Conservation (phyloP, 1,140 invertebrate species). For the Cepaea nemoralis region DNA sequence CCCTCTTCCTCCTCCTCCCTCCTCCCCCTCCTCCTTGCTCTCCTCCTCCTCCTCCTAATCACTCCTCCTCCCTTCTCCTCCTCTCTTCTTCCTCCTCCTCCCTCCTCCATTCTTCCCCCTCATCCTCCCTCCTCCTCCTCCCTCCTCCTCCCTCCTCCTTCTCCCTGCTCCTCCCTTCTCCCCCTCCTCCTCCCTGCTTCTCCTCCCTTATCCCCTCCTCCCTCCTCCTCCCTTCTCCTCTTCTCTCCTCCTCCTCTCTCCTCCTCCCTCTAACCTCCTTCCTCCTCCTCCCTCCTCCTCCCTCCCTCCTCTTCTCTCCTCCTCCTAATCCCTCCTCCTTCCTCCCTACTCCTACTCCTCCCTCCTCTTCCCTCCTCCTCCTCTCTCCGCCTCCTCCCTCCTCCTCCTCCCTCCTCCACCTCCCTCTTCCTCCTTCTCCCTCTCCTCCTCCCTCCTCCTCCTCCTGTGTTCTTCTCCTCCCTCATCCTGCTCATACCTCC, state of each 20-base stretch:
- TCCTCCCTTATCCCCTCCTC: background rate
- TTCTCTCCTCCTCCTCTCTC: background rate
- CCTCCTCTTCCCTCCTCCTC: constrained; percentile 24
- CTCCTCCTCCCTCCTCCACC: constrained; percentile 6
- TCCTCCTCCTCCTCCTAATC: background rate
- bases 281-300: constrained; percentile 54
- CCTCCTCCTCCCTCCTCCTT: background rate
- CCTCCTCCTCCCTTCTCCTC: constrained; percentile 12
- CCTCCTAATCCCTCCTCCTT: constrained; percentile 11
- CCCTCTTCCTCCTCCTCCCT: background rate
- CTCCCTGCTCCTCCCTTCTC: background rate
- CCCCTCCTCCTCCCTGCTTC: background rate
- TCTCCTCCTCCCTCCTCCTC: constrained; percentile 10
- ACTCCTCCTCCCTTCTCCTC: background rate
- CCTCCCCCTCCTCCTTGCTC: background rate
- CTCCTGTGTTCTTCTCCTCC: background rate
- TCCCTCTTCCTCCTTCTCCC: constrained; percentile 15
- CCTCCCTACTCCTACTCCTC: background rate
- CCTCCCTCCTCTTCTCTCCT: constrained; percentile 51
- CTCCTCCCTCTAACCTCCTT: background rate
- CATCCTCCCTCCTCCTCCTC: background rate
- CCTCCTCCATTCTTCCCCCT: background rate
- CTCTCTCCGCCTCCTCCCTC: background rate
- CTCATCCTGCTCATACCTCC: too few relatives aligned
- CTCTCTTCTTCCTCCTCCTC: background rate